Base-by-base conservation (phyloP, 2,113 vertebrate species). In the Pachyramphus minor region DNA sequence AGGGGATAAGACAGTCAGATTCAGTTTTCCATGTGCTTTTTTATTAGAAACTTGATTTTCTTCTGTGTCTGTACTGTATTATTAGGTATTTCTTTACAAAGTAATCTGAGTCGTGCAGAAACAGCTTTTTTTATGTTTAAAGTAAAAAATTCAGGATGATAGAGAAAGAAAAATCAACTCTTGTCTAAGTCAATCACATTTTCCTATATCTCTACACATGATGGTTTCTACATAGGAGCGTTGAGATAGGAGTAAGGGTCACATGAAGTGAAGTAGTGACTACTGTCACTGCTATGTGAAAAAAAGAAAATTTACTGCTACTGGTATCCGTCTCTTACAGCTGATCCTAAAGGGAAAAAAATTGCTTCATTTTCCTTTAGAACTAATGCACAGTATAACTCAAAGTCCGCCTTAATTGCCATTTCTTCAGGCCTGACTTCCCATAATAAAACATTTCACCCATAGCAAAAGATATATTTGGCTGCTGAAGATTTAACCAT, bases 401-500 rank as follows among this genome's bases (percentile, higher is more conserved):
- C 95, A 89, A 91, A 84, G 81, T 77, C 63, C n/a, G 84, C 59
- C 75, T 91, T 93, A 92, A 94, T 55, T 94, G 91, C 68, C 64
- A 80, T 95, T 94, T 91, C 80, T 94, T 94, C 84, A 96, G 59
- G 77, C 60, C 35, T 87, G 69, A 55, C 74, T 96, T 94, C 69
- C 60, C 27, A 0, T 47, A 84, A 47, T 87, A 93, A 94, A 96
- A 87, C 69, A 84, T 55, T 89, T 87, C 76, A 95, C 68, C 60
- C 80, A 87, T 9, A 89, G 18, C 35, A 84, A 89, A 95, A 81
- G 35, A 88, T 69, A 68, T 63, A 63, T 87, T 93, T 90, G 64
- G 18, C 64, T 71, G 35, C 47, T 63, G 47, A 77, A 90, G 42
- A 74, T 86, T 86, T 76, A 93, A 50, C 45, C 22, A 28, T 95